Conservation (phyloP, 2,113 vertebrate species). For the Parotia lawesii region DNA sequence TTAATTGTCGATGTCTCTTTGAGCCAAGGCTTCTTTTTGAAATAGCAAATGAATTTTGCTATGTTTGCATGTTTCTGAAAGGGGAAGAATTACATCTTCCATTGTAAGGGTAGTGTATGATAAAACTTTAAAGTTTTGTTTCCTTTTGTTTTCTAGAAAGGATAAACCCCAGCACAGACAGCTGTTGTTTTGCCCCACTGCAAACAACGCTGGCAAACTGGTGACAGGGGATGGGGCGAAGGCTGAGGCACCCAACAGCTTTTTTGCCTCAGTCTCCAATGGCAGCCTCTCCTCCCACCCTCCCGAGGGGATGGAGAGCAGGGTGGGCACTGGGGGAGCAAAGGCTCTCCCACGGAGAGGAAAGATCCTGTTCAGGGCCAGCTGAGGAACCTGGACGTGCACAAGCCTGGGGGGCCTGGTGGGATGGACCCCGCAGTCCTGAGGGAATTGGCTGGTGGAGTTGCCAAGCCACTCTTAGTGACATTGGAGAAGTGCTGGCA, state of each 20-base stretch:
- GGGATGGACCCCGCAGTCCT: background rate
- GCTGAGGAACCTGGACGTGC: background rate
- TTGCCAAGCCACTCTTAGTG: background rate
- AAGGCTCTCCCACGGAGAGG: background rate
- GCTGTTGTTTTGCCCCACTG: background rate
- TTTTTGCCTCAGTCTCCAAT: background rate
- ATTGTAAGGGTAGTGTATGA: background rate
- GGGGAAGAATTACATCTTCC: background rate
- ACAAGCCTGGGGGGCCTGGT: too few relatives aligned
- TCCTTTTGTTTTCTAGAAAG: background rate
- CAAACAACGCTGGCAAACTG: background rate
- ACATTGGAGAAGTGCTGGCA: background rate
- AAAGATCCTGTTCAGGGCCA: background rate
- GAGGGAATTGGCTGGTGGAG: background rate
- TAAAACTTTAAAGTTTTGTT: background rate
- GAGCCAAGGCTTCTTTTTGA: background rate
- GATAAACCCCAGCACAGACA: background rate
- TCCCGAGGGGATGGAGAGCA: background rate
- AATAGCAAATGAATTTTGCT: background rate
- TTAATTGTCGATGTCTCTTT: background rate
- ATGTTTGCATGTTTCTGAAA: background rate
- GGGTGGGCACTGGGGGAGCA: background rate
- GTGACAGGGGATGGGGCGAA: too few relatives aligned
- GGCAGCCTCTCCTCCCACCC: background rate
- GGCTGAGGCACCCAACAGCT: too few relatives aligned